Evolutionary conservation across 2,797 vertebrate genomes (phyloP).

Genomic region (Macropodus opercularis): DNA sequence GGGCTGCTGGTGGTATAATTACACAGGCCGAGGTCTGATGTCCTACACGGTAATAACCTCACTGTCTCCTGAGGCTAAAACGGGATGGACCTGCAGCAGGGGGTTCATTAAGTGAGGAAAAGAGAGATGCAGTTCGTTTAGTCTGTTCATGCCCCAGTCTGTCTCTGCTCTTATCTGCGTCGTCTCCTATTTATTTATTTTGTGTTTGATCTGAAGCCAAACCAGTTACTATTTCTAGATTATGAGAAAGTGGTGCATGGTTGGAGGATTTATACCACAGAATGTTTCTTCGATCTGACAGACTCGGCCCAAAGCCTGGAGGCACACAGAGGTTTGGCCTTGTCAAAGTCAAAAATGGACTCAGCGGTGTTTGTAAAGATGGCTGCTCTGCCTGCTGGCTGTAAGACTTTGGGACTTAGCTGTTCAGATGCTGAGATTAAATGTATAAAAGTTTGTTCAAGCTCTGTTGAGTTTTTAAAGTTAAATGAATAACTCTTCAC

Average conservation of each 20-base stretch:
- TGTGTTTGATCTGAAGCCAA: constrained; percentile 16
- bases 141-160: not conserved
- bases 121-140: constrained; percentile 35
- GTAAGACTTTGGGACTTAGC: no score
- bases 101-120: constrained; percentile 52
- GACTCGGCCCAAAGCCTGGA: not conserved
- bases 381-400: constrained; percentile 8
- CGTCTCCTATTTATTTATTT: constrained; percentile 16
- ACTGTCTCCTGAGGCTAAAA: constrained; percentile 52
- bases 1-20: constrained; percentile 64
- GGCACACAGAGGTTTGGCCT: not conserved
- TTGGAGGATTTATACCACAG: no score
- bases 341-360: not conserved
- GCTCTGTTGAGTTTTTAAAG: not conserved
- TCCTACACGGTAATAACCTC: constrained; percentile 64
- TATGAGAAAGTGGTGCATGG: not conserved
- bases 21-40: constrained; percentile 58
- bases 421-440: constrained; percentile 16
- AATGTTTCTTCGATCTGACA: no score
- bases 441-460: constrained; percentile 11
- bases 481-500: not conserved
- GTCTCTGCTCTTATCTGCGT: constrained; percentile 4
- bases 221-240: not conserved
- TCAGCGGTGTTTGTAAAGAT: not conserved
- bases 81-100: constrained; percentile 32